These are phyloP conservation scores for Crossocerus cetratus DNA, from an alignment of 2,888 invertebrate species.

Conservation along the genomic window DNA sequence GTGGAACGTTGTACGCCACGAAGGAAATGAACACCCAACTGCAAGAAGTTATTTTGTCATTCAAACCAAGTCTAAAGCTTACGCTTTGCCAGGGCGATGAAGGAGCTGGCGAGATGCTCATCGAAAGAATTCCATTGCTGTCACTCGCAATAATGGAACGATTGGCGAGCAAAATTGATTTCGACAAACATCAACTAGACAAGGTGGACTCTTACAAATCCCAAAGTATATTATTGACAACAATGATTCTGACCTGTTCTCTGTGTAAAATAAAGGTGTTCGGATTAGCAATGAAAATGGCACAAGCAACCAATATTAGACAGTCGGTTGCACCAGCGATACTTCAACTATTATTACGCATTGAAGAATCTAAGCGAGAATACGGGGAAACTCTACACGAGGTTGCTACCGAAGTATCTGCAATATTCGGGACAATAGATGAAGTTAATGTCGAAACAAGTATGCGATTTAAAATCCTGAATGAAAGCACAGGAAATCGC, in stretches of 20 bases:
- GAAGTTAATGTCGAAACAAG: conserved; percentile 66
- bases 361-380: conserved; percentile 65
- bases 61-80: conserved; percentile 55
- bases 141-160: conserved; percentile 67
- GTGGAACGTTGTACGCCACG: conserved; percentile 29
- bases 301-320: conserved; percentile 52
- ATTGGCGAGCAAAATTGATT: conserved; percentile 64
- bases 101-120: conserved; percentile 32
- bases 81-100: neutral
- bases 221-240: neutral
- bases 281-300: conserved; percentile 58
- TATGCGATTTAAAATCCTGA: conserved; percentile 69
- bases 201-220: conserved; percentile 21
- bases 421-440: conserved; percentile 76
- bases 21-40: conserved; percentile 45
- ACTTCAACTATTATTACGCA: conserved; percentile 63
- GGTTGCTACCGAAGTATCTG: conserved; percentile 75
- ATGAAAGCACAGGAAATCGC: conserved; percentile 70
- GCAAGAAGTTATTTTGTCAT: conserved; percentile 53
- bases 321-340: conserved; percentile 55
- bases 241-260: neutral
- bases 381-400: conserved; percentile 72
- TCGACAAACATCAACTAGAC: conserved; percentile 30
- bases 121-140: conserved; percentile 61
- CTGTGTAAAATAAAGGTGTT: conserved; percentile 56